These are phyloP conservation scores for Nixonia krombeini DNA, from an alignment of 1,140 invertebrate species.

Conservation along the genomic window DNA sequence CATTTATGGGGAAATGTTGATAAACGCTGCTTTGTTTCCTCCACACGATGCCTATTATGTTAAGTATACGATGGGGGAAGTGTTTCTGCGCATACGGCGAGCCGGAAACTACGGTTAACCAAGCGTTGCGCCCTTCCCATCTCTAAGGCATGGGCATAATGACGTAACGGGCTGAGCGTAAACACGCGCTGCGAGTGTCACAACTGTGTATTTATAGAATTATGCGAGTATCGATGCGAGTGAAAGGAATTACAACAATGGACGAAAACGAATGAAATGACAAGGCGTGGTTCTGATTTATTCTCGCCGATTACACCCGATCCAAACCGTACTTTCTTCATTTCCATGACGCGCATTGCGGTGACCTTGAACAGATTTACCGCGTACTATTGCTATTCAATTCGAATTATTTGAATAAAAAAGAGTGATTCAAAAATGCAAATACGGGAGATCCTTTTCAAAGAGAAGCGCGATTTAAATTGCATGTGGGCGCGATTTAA, in stretches of 20 bases:
- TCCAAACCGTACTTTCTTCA: background rate
- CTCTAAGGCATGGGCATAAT: constrained; percentile 55
- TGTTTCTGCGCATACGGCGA: constrained; percentile 39
- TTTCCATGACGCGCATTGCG: too few species aligned
- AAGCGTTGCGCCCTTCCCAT: constrained; percentile 60
- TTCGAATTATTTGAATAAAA: too few species aligned
- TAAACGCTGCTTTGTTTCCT: constrained; percentile 11
- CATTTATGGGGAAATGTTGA: constrained; percentile 2
- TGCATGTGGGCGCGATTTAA: too few species aligned
- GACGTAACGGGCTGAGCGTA: constrained; percentile 32
- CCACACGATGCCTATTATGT: constrained; percentile 21
- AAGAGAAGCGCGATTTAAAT: too few species aligned
- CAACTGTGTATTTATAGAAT: constrained; percentile 20
- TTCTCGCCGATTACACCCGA: constrained; percentile 13
- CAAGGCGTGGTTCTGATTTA: constrained; percentile 30
- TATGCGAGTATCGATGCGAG: constrained; percentile 17
- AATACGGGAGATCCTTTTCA: too few species aligned
- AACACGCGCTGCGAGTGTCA: constrained; percentile 26
- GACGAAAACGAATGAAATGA: constrained; percentile 15
- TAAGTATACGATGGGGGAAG: constrained; percentile 49
- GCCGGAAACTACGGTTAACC: constrained; percentile 60
- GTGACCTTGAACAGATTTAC: too few species aligned
- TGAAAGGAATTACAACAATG: constrained; percentile 27
- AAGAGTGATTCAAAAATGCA: too few species aligned
- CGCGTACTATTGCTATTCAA: too few species aligned